Percentiles rank a stretch among this genome's conserved stretches.
Conservation (phyloP, 2,113 vertebrate species). For the Arvicanthis niloticus region DNA sequence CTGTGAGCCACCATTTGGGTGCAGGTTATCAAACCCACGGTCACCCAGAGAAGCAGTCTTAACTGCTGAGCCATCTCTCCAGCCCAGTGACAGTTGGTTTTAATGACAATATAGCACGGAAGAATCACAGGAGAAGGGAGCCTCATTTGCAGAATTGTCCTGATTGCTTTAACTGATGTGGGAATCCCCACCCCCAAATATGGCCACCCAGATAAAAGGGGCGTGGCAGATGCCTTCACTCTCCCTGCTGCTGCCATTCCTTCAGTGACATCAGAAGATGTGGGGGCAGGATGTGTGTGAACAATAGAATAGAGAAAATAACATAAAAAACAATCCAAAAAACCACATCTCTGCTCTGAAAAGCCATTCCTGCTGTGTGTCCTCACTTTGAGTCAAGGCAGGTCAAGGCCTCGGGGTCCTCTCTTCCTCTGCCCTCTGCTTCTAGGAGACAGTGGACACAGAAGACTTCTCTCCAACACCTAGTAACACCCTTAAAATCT, state of each 20-base stretch:
- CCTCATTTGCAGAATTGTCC: not conserved
- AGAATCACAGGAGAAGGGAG: not conserved
- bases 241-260: not conserved
- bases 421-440: not conserved
- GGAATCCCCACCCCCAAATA: not conserved
- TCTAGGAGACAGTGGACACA: not conserved
- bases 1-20: not conserved
- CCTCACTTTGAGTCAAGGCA: not conserved
- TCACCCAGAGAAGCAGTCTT: not conserved
- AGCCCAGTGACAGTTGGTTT: not conserved
- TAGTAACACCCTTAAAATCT: not conserved
- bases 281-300: not conserved
- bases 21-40: not conserved
- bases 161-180: not conserved
- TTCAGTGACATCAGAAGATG: not conserved
- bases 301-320: slow-evolving; percentile 51
- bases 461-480: not conserved
- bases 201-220: not conserved
- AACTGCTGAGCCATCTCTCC: not conserved
- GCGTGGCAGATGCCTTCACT: not conserved
- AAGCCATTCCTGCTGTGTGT: not conserved
- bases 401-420: not conserved
- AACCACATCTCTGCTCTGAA: not conserved
- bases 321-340: not conserved
- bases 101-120: not conserved